These are phyloP conservation scores for Carabus problematicus DNA, from an alignment of 2,888 invertebrate species.

Conservation along the genomic window DNA sequence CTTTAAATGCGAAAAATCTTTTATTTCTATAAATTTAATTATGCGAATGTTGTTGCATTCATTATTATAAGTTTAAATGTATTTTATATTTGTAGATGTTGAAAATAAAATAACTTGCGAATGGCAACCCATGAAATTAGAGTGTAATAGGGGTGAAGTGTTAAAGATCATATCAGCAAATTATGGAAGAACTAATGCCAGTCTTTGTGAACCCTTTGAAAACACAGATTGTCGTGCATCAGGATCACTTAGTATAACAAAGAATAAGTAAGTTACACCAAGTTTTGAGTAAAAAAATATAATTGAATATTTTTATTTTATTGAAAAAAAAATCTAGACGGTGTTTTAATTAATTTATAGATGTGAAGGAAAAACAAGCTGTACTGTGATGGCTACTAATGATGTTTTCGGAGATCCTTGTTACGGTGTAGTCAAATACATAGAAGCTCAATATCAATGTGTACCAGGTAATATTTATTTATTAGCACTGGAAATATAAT, in stretches of 20 bases:
- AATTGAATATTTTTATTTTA: no score
- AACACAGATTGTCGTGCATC: neutral
- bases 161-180: constrained; percentile 1
- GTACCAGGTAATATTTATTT: neutral
- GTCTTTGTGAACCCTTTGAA: neutral
- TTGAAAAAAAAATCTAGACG: neutral
- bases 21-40: no score
- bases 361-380: neutral
- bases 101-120: constrained; percentile 10
- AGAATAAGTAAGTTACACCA: neutral
- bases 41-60: no score
- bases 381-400: constrained; percentile 6
- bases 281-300: no score
- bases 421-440: neutral
- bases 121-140: neutral
- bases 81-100: neutral
- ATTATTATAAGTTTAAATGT: no score
- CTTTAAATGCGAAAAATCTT: no score
- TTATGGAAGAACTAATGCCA: neutral
- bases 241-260: neutral
- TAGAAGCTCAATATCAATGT: neutral
- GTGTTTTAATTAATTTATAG: neutral
- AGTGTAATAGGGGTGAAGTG: constrained; percentile 4
- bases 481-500: no score
- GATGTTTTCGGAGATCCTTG: constrained; percentile 10